A percentile compares a stretch with the other conserved stretches of the same genome.
Evolutionary conservation across 1,140 invertebrate genomes (phyloP).

Genomic region (Drosophila sp.): DNA sequence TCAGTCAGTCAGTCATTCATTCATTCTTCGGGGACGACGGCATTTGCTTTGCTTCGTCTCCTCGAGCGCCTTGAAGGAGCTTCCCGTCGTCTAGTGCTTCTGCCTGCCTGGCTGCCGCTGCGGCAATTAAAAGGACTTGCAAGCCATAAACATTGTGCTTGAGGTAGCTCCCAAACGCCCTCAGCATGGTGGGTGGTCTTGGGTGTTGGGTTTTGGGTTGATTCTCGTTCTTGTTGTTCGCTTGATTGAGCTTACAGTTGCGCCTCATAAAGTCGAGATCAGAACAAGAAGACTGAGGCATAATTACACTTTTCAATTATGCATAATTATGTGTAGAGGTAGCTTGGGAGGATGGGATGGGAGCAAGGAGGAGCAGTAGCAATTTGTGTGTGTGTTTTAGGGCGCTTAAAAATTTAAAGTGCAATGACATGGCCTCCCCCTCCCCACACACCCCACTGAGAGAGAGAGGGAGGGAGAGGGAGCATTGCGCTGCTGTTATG

Average conservation of each 20-base stretch:
- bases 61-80: not conserved
- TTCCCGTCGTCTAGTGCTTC: conserved; percentile 3
- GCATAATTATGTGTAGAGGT: conserved; percentile 73
- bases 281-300: conserved; percentile 38
- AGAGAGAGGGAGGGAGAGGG: not conserved
- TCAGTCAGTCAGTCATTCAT: not conserved
- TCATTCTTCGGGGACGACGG: conserved; percentile 6
- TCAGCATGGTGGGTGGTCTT: not conserved
- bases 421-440: conserved; percentile 41
- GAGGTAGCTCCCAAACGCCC: conserved; percentile 15
- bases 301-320: conserved; percentile 80
- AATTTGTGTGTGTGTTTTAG: conserved; percentile 50
- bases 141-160: conserved; percentile 60
- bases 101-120: conserved; percentile 17
- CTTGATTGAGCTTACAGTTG: conserved; percentile 71
- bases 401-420: conserved; percentile 70
- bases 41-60: conserved; percentile 3
- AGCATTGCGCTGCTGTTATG: conserved; percentile 40
- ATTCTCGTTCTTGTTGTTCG: conserved; percentile 38
- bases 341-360: not conserved
- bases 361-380: conserved; percentile 19
- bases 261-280: conserved; percentile 63
- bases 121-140: conserved; percentile 68
- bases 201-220: conserved; percentile 27
- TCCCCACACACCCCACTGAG: conserved; percentile 1